Conservation (phyloP, 2,113 vertebrate genomes). For the Phasianus colchicus region DNA sequence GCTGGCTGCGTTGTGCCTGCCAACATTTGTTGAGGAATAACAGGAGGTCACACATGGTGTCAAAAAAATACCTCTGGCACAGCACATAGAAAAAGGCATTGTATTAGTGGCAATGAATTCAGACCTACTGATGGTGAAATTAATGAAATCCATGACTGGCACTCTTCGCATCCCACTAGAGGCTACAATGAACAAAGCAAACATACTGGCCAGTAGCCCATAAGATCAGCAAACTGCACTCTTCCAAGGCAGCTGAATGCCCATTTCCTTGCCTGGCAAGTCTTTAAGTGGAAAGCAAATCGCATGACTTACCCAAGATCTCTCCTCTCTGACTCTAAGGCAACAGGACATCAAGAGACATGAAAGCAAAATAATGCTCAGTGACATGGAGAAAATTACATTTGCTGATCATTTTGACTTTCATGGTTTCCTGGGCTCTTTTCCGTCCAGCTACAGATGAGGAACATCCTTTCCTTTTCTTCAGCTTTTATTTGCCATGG, state of each 20-base stretch:
- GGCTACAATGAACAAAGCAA: constrained; percentile 49
- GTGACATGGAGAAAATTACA: neutral
- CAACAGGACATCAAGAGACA: neutral
- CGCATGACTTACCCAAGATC: neutral
- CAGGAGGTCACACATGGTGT: constrained; percentile 72
- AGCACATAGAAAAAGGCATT: constrained; percentile 72
- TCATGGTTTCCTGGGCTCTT: neutral
- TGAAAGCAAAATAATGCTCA: neutral
- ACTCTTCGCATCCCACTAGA: constrained; percentile 14
- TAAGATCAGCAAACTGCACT: constrained; percentile 19
- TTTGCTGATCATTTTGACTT: neutral
- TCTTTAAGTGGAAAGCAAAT: neutral
- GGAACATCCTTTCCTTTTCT: neutral
- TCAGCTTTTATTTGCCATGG: neutral
- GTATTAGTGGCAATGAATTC: constrained; percentile 75
- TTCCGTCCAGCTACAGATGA: neutral
- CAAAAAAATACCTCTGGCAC: constrained; percentile 70
- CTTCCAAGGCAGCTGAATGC: constrained; percentile 21
- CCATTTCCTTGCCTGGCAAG: constrained; percentile 17
- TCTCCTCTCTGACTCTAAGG: neutral
- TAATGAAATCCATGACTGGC: constrained; percentile 74
- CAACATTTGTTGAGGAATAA: constrained; percentile 77
- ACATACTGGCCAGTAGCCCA: constrained; percentile 51
- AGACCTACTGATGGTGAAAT: constrained; percentile 76
- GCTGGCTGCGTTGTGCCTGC: constrained; percentile 43